Conservation (phyloP, 2,888 invertebrate genomes). For the Heliconius charithonia region DNA sequence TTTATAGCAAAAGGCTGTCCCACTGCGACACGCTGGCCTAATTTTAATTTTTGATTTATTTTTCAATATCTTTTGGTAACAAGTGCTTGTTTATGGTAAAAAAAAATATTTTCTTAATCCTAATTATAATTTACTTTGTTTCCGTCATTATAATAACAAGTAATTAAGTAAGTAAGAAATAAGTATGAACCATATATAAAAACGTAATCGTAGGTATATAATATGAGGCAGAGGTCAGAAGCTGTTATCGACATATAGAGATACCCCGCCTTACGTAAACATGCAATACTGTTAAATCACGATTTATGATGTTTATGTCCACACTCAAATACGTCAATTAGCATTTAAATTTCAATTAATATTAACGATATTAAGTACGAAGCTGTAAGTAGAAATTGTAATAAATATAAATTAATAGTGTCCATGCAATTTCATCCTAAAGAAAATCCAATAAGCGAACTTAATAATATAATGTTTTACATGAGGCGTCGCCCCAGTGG, state of each 20-base stretch:
- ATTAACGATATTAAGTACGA: neutral
- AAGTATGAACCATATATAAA: neutral
- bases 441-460: too few relatives aligned
- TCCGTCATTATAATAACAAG: neutral
- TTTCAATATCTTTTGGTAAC: neutral
- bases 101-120: neutral
- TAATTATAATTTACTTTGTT: neutral
- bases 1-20: too few relatives aligned
- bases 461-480: too few relatives aligned
- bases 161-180: neutral
- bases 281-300: neutral
- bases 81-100: neutral
- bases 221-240: constrained; percentile 1
- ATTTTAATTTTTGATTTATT: too few relatives aligned
- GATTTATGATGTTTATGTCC: neutral
- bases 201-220: too few relatives aligned
- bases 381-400: too few relatives aligned
- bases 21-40: too few relatives aligned
- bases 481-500: too few relatives aligned
- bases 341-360: neutral
- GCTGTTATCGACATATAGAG: neutral
- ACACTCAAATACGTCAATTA: neutral
- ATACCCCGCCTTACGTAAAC: constrained; percentile 6
- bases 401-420: too few relatives aligned
- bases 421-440: too few relatives aligned